Conservation (phyloP, 2,113 vertebrate species). For the Phycodurus eques region DNA sequence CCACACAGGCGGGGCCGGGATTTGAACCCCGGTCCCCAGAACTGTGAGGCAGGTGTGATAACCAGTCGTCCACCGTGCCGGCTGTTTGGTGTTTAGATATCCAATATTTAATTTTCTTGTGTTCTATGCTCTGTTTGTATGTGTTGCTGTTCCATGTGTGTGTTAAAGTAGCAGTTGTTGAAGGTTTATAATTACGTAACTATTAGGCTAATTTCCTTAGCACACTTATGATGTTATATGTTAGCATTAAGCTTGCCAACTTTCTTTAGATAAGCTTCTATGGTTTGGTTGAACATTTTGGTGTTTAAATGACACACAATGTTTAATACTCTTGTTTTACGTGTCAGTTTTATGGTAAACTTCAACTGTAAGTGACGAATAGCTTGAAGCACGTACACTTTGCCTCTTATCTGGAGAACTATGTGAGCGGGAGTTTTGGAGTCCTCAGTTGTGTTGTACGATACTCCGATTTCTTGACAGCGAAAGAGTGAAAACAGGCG, state of each 20-base stretch:
- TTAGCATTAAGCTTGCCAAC: no score
- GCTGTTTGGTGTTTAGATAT: no score
- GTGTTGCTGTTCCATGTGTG: background rate
- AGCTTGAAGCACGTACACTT: background rate
- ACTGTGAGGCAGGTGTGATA: no score
- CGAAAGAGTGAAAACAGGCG: background rate
- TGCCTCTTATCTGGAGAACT: background rate
- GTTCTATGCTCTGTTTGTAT: background rate
- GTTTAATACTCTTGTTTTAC: background rate
- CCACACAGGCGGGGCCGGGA: no score
- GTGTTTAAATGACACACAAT: background rate
- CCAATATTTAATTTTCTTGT: background rate
- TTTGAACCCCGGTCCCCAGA: no score
- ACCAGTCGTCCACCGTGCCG: no score
- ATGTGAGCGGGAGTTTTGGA: background rate
- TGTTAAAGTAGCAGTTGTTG: background rate
- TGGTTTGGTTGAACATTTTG: no score
- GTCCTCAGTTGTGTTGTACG: background rate
- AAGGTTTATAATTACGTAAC: background rate
- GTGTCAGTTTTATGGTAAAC: background rate
- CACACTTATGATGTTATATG: background rate
- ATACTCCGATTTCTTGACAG: background rate
- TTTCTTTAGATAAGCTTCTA: no score
- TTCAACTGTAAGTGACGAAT: background rate
- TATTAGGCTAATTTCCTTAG: background rate